A percentile compares a stretch with the other conserved stretches of the same genome.
Evolutionary conservation across 2,797 vertebrate genomes (phyloP).

Genomic region (Syngnathus rostellatus): DNA sequence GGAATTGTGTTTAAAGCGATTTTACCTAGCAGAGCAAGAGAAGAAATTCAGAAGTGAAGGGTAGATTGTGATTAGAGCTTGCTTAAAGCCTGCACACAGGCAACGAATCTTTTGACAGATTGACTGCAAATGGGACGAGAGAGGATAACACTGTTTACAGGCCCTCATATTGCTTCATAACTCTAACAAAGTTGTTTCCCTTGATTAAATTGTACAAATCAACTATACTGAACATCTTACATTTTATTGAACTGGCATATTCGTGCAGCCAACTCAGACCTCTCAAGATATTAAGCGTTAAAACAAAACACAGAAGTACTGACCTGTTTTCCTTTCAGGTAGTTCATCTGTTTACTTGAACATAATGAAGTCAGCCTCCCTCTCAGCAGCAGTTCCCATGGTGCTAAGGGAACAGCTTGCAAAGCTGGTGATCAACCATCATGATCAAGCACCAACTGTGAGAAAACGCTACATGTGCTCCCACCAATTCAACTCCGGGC

Average conservation of each 20-base stretch:
- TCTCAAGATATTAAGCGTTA: slow-evolving; percentile 18
- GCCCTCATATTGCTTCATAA: slow-evolving; percentile 17
- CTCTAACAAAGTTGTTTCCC: neutral
- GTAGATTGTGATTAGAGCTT: slow-evolving; percentile 3
- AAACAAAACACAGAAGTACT: slow-evolving; percentile 5
- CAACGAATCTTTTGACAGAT: slow-evolving; percentile 13
- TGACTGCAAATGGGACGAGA: slow-evolving; percentile 20
- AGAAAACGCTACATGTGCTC: slow-evolving; percentile 56
- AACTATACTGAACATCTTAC: neutral
- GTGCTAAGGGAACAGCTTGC: slow-evolving; percentile 60
- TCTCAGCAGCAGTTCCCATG: slow-evolving; percentile 36
- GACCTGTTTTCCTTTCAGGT: slow-evolving; percentile 36
- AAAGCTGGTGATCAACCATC: slow-evolving; percentile 63
- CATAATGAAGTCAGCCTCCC: slow-evolving; percentile 48
- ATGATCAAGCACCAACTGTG: slow-evolving; percentile 67
- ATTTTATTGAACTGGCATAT: neutral
- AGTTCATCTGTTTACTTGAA: slow-evolving; percentile 50
- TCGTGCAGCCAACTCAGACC: slow-evolving; percentile 14
- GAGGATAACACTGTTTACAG: slow-evolving; percentile 19
- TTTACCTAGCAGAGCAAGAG: neutral
- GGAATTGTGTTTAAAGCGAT: neutral
- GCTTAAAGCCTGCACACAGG: neutral
- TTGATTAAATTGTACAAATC: neutral
- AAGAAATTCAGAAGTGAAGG: neutral
- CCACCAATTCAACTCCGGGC: slow-evolving; percentile 54